phyloP scores from a whole-genome alignment of 2,113 vertebrate genomes.

The Lota lota region DNA sequence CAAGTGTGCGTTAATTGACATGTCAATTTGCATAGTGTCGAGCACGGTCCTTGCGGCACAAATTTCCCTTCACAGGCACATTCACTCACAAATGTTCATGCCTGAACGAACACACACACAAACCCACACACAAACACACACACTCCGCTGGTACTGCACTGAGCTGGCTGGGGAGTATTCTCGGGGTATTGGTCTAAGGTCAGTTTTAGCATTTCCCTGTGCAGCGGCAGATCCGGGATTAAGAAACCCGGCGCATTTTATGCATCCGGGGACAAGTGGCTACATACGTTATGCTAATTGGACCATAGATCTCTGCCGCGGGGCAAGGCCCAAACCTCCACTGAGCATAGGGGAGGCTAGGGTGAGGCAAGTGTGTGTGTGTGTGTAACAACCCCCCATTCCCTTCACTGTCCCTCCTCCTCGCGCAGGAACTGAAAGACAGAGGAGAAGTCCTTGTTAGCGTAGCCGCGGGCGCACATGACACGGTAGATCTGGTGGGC shows the following conservation, averaged over 20 bases:
- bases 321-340: conserved; percentile 45
- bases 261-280: conserved; percentile 27
- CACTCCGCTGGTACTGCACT: not conserved
- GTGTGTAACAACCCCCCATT: conserved; percentile 13
- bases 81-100: not conserved
- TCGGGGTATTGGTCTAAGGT: conserved; percentile 43
- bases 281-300: conserved; percentile 48
- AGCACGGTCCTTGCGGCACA: no score
- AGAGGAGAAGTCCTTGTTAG: conserved; percentile 96
- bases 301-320: conserved; percentile 39
- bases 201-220: conserved; percentile 43
- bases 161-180: conserved; percentile 2
- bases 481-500: conserved; percentile 94
- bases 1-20: no score
- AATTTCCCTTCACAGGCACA: not conserved
- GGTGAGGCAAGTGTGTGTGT: conserved; percentile 29
- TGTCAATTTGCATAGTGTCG: no score
- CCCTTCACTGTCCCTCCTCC: conserved; percentile 82
- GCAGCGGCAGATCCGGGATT: conserved; percentile 18
- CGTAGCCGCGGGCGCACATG: conserved; percentile 94
- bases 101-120: not conserved
- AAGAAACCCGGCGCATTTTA: conserved; percentile 38
- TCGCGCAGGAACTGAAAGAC: conserved; percentile 97
- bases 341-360: conserved; percentile 54
- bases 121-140: no score